phyloP scores from a whole-genome alignment of 2,888 invertebrate species.

The Tupiocoris notatus region DNA sequence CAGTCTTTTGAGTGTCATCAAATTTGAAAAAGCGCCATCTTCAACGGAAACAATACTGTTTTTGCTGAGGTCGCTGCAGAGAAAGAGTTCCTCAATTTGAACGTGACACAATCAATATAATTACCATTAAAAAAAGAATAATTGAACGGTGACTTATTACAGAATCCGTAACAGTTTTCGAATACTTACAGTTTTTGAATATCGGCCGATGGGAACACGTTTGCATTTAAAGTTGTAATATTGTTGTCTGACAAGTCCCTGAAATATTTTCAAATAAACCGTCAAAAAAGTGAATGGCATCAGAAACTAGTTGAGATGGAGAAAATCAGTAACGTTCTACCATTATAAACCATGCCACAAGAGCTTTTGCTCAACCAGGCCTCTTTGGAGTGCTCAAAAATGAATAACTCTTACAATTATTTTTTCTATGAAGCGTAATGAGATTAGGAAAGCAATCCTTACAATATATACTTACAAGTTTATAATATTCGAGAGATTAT shows the following conservation, averaged over 20 bases:
- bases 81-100: too few species aligned
- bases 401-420: neutral
- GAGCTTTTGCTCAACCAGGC: too few species aligned
- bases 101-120: neutral
- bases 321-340: neutral
- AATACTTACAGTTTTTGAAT: constrained; percentile 33
- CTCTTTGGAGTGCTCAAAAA: too few species aligned
- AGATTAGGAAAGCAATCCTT: neutral
- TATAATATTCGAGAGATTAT: constrained; percentile 44
- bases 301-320: neutral
- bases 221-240: constrained; percentile 24
- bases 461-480: constrained; percentile 48
- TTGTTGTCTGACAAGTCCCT: constrained; percentile 29
- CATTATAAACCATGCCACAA: too few species aligned
- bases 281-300: neutral
- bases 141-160: neutral
- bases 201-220: constrained; percentile 28
- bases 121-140: neutral
- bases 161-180: neutral
- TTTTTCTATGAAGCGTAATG: too few species aligned
- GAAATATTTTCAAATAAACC: too few species aligned
- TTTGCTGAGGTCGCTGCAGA: constrained; percentile 66
- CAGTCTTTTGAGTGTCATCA: constrained; percentile 67
- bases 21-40: constrained; percentile 71
- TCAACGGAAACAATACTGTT: constrained; percentile 74